A percentile compares a stretch with the other conserved stretches of the same genome.
Evolutionary conservation across 2,113 vertebrate species (phyloP).

Genomic region (Aepyceros melampus): DNA sequence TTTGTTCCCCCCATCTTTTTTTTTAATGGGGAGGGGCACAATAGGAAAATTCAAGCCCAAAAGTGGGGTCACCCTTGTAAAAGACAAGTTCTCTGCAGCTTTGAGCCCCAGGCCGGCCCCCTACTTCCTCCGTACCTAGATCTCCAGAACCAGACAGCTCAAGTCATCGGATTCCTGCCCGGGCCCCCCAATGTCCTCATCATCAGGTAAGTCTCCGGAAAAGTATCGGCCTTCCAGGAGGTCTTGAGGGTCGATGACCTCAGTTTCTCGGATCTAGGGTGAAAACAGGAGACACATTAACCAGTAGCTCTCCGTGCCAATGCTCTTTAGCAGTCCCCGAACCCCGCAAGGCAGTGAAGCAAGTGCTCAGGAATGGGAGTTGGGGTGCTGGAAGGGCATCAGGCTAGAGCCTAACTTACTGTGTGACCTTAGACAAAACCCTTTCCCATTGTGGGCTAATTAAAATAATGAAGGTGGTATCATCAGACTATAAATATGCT

Average conservation of each 20-base stretch:
- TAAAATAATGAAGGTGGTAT: background rate
- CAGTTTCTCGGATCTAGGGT: conserved; percentile 81
- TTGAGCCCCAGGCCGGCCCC: background rate
- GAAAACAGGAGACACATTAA: background rate
- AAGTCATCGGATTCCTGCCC: conserved; percentile 62
- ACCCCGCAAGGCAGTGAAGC: conserved; percentile 15
- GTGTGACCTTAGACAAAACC: background rate
- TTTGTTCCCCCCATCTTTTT: background rate
- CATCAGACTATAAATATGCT: background rate
- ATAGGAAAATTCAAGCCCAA: background rate
- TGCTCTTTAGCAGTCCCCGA: background rate
- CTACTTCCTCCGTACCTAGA: conserved; percentile 71
- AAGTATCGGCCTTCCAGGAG: conserved; percentile 65
- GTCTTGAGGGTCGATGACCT: conserved; percentile 78
- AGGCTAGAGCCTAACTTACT: background rate
- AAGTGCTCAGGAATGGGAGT: background rate
- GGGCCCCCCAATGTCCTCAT: conserved; percentile 70
- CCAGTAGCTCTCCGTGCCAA: background rate
- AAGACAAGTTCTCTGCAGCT: background rate
- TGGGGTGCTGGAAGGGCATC: background rate
- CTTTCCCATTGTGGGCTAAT: background rate
- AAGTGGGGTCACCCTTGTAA: background rate
- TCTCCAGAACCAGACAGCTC: conserved; percentile 90
- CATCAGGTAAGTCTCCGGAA: conserved; percentile 80
- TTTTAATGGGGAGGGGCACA: background rate